These are phyloP conservation scores for Ophiothrix spiculata DNA, from an alignment of 35 echinoderm and acorn worm genomes.

Conservation along the genomic window DNA sequence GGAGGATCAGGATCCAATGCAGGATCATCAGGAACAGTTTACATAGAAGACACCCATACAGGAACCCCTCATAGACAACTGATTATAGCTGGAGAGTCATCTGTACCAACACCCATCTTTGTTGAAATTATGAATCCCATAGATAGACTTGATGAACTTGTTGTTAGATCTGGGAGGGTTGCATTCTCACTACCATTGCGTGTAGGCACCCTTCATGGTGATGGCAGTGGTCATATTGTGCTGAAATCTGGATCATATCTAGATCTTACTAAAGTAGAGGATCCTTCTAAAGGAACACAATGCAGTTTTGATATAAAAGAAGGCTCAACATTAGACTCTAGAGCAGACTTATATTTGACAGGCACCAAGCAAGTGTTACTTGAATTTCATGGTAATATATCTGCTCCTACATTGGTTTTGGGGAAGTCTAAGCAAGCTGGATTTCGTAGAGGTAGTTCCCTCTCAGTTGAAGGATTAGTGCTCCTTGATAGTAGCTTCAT, in stretches of 20 bases:
- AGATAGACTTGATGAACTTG: constrained; percentile 28
- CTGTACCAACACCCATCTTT: constrained; percentile 23
- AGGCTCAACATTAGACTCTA: neutral
- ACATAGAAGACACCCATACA: constrained; percentile 6
- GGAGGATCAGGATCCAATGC: constrained; percentile 26
- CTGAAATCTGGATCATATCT: constrained; percentile 12
- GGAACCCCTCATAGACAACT: constrained; percentile 12
- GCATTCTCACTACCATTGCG: constrained; percentile 6
- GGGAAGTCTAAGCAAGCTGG: neutral
- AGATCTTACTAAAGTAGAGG: constrained; percentile 1
- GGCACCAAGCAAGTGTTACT: constrained; percentile 23
- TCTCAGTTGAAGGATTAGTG: neutral
- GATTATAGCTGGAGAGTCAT: constrained; percentile 33
- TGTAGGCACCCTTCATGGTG: constrained; percentile 40
- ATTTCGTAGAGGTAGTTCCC: neutral
- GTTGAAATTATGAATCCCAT: constrained; percentile 19
- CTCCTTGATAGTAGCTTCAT: neutral
- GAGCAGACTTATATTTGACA: constrained; percentile 18
- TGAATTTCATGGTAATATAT: constrained; percentile 35
- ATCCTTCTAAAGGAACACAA: constrained; percentile 33
- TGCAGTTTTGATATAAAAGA: constrained; percentile 47
- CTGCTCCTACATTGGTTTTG: constrained; percentile 20
- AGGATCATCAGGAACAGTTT: constrained; percentile 61
- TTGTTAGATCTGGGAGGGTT: constrained; percentile 30
- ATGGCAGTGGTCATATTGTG: constrained; percentile 48